Base-by-base conservation (phyloP, 2,888 invertebrate species). In the Graphium colonna region DNA sequence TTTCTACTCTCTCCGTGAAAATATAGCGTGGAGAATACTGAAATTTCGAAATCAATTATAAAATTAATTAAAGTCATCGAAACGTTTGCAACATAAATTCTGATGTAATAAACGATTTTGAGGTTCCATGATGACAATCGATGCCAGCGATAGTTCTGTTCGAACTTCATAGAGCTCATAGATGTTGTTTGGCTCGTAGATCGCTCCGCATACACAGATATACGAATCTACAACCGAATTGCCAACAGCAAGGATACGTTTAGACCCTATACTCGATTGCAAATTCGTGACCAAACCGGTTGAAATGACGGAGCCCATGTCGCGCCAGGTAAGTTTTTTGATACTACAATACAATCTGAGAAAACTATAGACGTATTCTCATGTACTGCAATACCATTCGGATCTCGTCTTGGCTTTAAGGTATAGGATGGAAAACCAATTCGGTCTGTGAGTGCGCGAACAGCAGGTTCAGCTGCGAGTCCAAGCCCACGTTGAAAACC, bases 401-500 rank as follows among this genome's bases (percentile, higher is more conserved):
- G 58, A 53, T 64, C 66, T 62, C 49, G 59, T 51, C 12, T 33
- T 36, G 12, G 31, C 59, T 73, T 88, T 88, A 90, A 63, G 90
- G 90, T 60, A 84, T 61, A 1, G 93, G 93, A 72, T 91, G 86
- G 83, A 94, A 93, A 40, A 91, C 91, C 44, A 94, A 87, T 77
- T 92, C 92, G 45, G 92, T 91, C 69, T 93, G 91, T 59, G 92
- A 92, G 75, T 91, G 91, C 0, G 92, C 91, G 74, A 93, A 93
- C 55, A 93, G 77, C 55, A 93, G 77, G 73, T 93, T 93, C 62
- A 94, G 73, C 71, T 93, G 93, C 0, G 94, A 94, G 74, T 93
- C 93, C 62, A 94, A 77, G 59, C 93, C 94, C 49, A 94, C 92
- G 71, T 93, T 92, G 76, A 91, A 93, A 26, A 94, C 91, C 68